These are phyloP conservation scores for Sarotherodon lohbergeri DNA, from an alignment of 2,113 vertebrate genomes.

Conservation along the genomic window DNA sequence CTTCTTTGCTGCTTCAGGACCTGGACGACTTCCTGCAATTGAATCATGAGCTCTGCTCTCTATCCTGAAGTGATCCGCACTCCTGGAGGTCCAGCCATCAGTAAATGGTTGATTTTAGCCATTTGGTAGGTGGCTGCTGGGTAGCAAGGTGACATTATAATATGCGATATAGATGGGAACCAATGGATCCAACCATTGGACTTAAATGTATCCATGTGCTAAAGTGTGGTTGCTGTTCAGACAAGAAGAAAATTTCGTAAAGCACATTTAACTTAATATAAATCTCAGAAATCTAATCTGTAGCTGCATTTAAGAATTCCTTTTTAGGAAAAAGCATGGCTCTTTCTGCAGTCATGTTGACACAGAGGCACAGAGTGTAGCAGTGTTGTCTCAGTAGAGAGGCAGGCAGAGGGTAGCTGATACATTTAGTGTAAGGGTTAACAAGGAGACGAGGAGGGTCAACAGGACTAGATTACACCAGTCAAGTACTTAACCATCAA, in stretches of 20 bases:
- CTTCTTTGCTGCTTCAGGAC: background rate
- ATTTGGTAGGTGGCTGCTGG: background rate
- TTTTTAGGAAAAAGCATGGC: background rate
- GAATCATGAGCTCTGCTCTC: background rate
- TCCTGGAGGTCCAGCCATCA: background rate
- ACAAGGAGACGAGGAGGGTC: conserved; percentile 11
- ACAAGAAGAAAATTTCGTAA: background rate
- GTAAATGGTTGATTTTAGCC: background rate
- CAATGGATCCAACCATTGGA: background rate
- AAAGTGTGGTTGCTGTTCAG: background rate
- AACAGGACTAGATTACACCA: background rate
- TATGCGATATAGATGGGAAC: background rate
- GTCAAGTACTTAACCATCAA: background rate
- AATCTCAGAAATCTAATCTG: background rate
- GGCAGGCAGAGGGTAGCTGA: background rate
- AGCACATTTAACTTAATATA: background rate
- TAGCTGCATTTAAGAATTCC: background rate
- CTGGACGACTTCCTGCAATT: background rate
- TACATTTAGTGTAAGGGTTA: background rate
- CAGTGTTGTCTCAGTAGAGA: background rate
- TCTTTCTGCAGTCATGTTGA: background rate
- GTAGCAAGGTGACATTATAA: background rate
- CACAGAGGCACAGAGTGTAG: background rate
- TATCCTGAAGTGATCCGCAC: background rate
- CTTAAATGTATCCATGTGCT: background rate